Evolutionary conservation across 1,140 invertebrate species (phyloP).

Genomic region (Eriocheir sinensis): DNA sequence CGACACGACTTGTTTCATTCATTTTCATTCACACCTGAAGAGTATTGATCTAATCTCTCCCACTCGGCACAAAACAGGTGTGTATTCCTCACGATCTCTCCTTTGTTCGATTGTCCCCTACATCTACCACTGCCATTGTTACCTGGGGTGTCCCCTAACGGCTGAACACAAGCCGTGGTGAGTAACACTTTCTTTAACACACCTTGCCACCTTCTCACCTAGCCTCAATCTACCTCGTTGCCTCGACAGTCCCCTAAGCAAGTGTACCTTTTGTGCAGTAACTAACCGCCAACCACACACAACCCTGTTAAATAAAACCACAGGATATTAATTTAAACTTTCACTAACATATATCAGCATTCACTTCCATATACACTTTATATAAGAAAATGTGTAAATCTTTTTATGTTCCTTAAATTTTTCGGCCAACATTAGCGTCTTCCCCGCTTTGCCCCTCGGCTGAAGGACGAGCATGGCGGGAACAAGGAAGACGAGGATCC

Average conservation of each 20-base stretch:
- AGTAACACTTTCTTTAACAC: neutral
- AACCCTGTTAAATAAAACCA: neutral
- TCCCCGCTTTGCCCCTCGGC: neutral
- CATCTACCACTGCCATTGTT: neutral
- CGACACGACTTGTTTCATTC: neutral
- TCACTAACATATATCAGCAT: conserved; percentile 1
- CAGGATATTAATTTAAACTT: neutral
- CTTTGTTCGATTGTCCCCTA: neutral
- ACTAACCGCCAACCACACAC: too few species aligned
- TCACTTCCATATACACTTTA: neutral
- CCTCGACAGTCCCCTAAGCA: neutral
- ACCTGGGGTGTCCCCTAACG: neutral
- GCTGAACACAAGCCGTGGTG: neutral
- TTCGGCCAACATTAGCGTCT: neutral
- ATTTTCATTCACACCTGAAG: neutral
- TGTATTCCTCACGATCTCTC: neutral
- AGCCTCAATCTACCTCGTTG: neutral
- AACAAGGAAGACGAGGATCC: too few species aligned
- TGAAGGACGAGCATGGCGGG: neutral
- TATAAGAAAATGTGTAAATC: conserved; percentile 2
- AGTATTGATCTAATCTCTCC: neutral
- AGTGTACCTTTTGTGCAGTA: neutral
- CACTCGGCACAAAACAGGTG: neutral
- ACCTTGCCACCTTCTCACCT: too few species aligned
- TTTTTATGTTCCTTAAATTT: conserved; percentile 4